Base-by-base conservation (phyloP, 1,140 invertebrate genomes). In the Linepithema humile region DNA sequence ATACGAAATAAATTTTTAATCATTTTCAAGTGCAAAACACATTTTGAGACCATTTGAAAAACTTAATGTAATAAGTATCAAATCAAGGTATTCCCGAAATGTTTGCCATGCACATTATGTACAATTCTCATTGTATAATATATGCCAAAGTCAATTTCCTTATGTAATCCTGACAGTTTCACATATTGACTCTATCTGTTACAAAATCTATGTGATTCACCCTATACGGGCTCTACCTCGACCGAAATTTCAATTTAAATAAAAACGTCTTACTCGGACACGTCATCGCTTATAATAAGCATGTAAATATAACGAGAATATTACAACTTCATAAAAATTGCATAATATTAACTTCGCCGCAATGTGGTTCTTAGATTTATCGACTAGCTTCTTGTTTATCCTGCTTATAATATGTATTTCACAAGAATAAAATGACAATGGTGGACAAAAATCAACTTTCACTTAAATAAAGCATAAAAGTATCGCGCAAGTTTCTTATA, bases 351-450 rank as follows among this genome's bases (percentile, higher is more conserved):
- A 48, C 26, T 0, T 32, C 7, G 5, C 5, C 5, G 23, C 26
- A 23, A 64, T 26, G 40, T 7, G 1, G 7, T 64, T 62, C 7
- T 75, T 75, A n/a, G 48, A 62, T 62, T 75, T 74, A 60, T 45
- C 26, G n/a, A 5, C n/a, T 17, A 15, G 12, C 2, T n/a, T 29
- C n/a, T 38, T 15, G 35, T 64, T 29, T 23, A 35, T 65, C 0
- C 32, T 48, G 23, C 43, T n/a, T 65, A 12, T n/a, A n/a, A n/a
- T n/a, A n/a, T n/a, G n/a, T n/a, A n/a, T n/a, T n/a, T n/a, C n/a
- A 48, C 35, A 50, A 1, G 12, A n/a, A 48, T 20, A 43, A 12
- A 74, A 74, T 43, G 40, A 57, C 23, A 29, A 29, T 32, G 15
- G 12, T 3, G 23, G 4, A 6, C 3, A 35, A 45, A 75, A 64